Conservation (phyloP, 2,888 invertebrate species). For the Mantis religiosa region DNA sequence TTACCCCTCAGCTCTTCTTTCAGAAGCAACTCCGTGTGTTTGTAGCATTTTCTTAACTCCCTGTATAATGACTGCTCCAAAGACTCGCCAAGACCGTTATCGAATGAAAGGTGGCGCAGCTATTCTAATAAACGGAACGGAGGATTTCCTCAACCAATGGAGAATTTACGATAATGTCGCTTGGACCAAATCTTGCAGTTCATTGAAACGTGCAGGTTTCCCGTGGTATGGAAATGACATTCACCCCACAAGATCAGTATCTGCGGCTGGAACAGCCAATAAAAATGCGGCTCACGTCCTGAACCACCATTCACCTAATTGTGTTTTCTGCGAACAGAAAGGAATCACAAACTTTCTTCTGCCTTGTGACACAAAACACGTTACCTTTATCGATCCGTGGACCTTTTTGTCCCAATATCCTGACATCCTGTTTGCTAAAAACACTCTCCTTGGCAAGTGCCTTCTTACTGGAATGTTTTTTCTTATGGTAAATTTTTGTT, state of each 20-base stretch:
- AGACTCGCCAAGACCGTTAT: neutral
- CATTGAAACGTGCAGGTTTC: neutral
- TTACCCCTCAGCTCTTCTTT: too few relatives aligned
- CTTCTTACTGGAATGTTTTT: neutral
- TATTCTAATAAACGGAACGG: neutral
- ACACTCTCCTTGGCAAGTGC: neutral
- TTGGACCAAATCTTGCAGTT: neutral
- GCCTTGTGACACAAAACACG: neutral
- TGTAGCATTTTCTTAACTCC: too few relatives aligned
- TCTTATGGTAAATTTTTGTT: too few relatives aligned
- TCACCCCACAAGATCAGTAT: neutral
- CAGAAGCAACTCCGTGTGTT: too few relatives aligned
- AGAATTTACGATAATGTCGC: neutral
- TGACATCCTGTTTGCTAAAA: neutral
- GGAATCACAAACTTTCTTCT: neutral
- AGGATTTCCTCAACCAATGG: neutral
- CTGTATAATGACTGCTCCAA: neutral
- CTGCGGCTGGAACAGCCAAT: neutral
- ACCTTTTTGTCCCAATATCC: neutral
- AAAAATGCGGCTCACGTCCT: neutral
- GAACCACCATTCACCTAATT: neutral
- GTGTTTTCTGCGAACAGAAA: neutral
- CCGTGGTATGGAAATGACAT: neutral
- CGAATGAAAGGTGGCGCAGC: neutral
- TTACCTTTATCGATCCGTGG: neutral